phyloP scores from a whole-genome alignment of 2,888 invertebrate species.

The Thera obeliscata region DNA sequence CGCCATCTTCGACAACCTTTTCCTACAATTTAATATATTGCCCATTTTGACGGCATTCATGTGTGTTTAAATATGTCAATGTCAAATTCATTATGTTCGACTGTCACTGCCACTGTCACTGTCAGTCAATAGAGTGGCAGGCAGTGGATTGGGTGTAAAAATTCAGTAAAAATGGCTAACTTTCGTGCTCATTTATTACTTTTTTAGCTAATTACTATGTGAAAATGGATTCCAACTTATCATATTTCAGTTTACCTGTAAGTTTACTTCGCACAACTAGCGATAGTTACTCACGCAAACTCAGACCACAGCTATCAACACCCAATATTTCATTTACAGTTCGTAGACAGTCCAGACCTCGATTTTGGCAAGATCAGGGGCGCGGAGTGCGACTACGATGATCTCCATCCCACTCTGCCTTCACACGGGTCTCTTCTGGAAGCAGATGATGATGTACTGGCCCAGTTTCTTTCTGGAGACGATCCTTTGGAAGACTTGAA shows the following conservation, averaged over 20 bases:
- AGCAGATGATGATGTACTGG: conserved; percentile 72
- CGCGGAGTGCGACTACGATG: conserved; percentile 61
- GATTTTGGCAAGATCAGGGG: conserved; percentile 54
- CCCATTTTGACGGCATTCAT: too few relatives aligned
- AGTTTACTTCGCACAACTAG: conserved; percentile 44
- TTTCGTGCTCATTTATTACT: too few relatives aligned
- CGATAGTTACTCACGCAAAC: neutral
- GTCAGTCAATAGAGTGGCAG: neutral
- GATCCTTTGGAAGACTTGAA: conserved; percentile 75
- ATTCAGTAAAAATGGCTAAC: too few relatives aligned
- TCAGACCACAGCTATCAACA: neutral
- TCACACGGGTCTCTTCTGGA: conserved; percentile 60
- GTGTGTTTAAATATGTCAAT: neutral
- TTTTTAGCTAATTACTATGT: conserved; percentile 2
- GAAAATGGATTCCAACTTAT: conserved; percentile 67
- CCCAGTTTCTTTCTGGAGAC: conserved; percentile 73
- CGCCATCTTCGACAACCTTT: too few relatives aligned
- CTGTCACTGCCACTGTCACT: neutral
- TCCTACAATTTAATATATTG: too few relatives aligned
- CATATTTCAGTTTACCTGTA: conserved; percentile 74
- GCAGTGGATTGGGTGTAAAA: too few relatives aligned
- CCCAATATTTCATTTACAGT: conserved; percentile 49
- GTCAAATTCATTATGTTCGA: neutral
- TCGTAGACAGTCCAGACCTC: conserved; percentile 68
- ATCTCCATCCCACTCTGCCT: conserved; percentile 58